Evolutionary conservation across 2,888 invertebrate genomes (phyloP).

Genomic region (Dolichopus griseipennis): DNA sequence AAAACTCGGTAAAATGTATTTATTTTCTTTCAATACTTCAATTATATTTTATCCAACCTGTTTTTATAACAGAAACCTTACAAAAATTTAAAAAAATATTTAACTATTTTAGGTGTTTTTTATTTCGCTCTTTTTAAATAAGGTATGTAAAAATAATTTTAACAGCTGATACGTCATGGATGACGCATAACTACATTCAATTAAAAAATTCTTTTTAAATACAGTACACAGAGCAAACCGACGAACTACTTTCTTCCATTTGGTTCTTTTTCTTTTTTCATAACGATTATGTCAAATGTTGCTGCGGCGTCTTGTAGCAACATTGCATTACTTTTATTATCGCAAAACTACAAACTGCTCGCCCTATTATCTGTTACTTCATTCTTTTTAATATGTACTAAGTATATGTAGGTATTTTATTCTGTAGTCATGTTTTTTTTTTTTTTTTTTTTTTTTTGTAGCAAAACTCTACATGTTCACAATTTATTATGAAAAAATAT

Average conservation of each 20-base stretch:
- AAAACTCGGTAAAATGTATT: no score
- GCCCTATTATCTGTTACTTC: not conserved
- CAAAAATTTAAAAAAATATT: no score
- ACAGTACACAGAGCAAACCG: not conserved
- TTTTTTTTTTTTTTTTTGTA: no score
- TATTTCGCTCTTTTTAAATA: no score
- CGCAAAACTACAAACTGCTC: not conserved
- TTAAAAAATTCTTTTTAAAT: not conserved
- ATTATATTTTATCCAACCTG: no score
- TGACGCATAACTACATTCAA: slow-evolving; percentile 24
- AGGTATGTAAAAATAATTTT: not conserved
- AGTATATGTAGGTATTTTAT: no score
- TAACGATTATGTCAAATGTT: not conserved
- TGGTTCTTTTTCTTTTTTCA: not conserved
- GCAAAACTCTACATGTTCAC: no score
- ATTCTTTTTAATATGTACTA: no score
- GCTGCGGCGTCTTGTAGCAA: not conserved
- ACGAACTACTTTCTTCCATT: not conserved
- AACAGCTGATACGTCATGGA: slow-evolving; percentile 29
- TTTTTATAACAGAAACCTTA: no score
- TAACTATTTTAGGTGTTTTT: no score
- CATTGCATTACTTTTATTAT: not conserved
- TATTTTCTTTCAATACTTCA: no score
- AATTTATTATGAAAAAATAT: not conserved
- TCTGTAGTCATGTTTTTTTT: not conserved